Evolutionary conservation across 2,888 invertebrate genomes (phyloP), one percentile per base, ranked within the genome.

Genomic region (Noctuana brunneofusca): DNA sequence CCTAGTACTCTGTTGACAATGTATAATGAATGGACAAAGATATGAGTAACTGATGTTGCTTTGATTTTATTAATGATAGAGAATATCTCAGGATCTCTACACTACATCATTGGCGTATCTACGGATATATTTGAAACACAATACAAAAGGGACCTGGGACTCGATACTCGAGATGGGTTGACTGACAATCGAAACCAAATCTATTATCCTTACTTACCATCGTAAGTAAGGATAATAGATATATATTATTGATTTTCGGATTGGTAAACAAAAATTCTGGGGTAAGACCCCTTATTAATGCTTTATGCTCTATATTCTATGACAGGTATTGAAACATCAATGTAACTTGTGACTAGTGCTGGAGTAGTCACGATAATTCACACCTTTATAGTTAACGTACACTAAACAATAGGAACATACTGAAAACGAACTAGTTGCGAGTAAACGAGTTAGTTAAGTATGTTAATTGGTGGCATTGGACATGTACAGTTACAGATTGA

Each of bases 381-480:
- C 52, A 53, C 59, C n/a, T 46, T 16, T 6, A 53, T 53, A 18
- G 11, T 46, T 43, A 43, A 35, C 16, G 30, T 52, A 52, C 59
- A 43, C 32, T 53, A 32, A 53, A 59, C 52, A 59, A 59, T 59
- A 59, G 58, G n/a, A 20, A 46, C 32, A 53, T 41, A 46, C 22
- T 59, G 52, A 59, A 59, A 59, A 59, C 32, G 53, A 32, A 20
- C 46, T 52, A 41, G 27, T 41, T 52, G 20, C 9, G 20, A 41
- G 53, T 53, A 53, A 59, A 46, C 43, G 43, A 59, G 43, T 59
- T 53, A 32, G 30, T 24, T 59, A 35, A 35, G 35, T 35, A 53
- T 59, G 59, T 53, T 59, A 59, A 59, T 53, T 52, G 43, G 32
- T 46, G 59, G 53, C 59, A 53, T 59, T 59, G 53, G 43, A 59